Evolutionary conservation across 2,888 invertebrate genomes (phyloP), one percentile per base, ranked within the genome.

Genomic region (Aleiodes testaceus): DNA sequence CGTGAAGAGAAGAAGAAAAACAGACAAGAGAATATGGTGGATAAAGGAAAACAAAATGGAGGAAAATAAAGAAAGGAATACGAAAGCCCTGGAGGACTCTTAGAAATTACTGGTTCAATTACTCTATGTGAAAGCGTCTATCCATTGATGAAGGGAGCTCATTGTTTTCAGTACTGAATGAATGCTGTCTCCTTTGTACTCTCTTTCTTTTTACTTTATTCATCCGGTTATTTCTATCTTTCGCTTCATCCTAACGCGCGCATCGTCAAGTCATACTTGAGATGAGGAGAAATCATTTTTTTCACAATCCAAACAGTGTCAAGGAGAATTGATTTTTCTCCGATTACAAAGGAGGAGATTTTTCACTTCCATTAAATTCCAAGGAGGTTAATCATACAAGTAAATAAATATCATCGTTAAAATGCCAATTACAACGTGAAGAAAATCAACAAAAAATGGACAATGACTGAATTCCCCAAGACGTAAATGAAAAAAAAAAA

Each of bases 31-130:
- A 26, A 50, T 36, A 14, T 20, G 14, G 42, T n/a, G 30, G 14
- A 64, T 64, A 12, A 18, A 53, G 11, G 53, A 45, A 50, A 18
- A 36, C 14, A 59, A 42, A 18, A 59, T n/a, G 20, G 22, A 20
- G 49, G 42, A 44, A 9, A 18, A 49, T 16, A 36, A 49, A 7
- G 49, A 36, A 66, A 36, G 36, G 52, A 14, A 44, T 44, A 64
- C 22, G 52, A 63, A 50, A 50, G 44, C 36, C 72, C 52, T 65
- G 53, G 71, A 68, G 61, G 67, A 73, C 65, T 75, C 55, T 45
- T 36, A 67, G 66, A 68, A 70, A 70, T 75, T 71, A 75, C 65
- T 64, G 67, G 69, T 64, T 69, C 73, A 72, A 72, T 73, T 72
- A 66, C 70, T 70, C 70, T 26, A 42, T 42, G 44, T n/a, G 18